Evolutionary conservation across 2,113 vertebrate species (phyloP), one percentile per base, ranked within the genome.

Genomic region (Trachemys scripta): DNA sequence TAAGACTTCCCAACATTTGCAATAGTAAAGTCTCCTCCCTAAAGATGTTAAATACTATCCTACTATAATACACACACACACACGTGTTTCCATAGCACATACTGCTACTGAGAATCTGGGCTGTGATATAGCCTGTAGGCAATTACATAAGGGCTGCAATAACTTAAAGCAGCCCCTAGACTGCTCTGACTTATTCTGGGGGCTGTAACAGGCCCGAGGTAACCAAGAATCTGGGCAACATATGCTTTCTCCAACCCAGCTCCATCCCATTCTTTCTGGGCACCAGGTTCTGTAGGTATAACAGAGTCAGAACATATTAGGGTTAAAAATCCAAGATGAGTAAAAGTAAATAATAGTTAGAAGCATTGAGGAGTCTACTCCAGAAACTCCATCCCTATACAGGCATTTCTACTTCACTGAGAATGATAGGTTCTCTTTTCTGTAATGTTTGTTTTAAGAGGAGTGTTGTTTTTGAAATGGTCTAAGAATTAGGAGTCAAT

Each of bases 71-170:
- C 35, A 38, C 5, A n/a, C 17, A 69, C 65, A 69, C 65, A 38
- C n/a, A 69, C n/a, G n/a, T 50, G 51, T 56, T 82, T 90, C 49
- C 51, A 56, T 7, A 0, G 0, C 1, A 45, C 8, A 13, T 5
- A 69, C 8, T 59, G 65, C 75, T 79, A 49, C 29, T 45, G 25
- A 87, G 75, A 83, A 87, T 35, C 8, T 9, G 22, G 42, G 38
- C 22, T 79, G 45, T 17, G 76, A 49, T 25, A 49, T 19, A 69
- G 65, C 57, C 57, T 59, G 25, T 12, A 57, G n/a, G 69, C 69
- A 75, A 14, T 29, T 24, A 13, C 7, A 12, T 76, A 76, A 76
- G 31, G 31, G 22, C 14, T 79, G 76, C 62, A 45, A 87, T 78
- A 78, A 8, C 31, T 19, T 54, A 51, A 85, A 82, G 65, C 35